Evolutionary conservation across 2,797 vertebrate genomes (phyloP).

Genomic region (Hylomyscus alleni): DNA sequence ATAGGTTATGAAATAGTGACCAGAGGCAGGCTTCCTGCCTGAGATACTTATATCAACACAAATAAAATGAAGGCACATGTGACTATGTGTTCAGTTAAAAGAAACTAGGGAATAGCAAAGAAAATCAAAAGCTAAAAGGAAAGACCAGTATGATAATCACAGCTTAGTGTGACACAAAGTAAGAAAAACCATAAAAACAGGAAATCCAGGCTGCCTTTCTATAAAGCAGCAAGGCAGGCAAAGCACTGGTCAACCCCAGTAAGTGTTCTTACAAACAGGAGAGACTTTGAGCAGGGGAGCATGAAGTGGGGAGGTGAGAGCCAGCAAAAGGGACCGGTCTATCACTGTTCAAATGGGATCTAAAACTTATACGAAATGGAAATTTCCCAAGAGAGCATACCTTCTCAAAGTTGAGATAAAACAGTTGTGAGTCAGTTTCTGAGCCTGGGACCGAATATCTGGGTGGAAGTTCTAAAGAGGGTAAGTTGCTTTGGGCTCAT

Average conservation of each 20-base stretch:
- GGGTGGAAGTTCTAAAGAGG: background rate
- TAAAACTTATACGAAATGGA: background rate
- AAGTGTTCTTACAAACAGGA: background rate
- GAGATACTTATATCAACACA: background rate
- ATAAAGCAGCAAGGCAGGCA: background rate
- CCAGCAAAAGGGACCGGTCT: background rate
- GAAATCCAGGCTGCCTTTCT: background rate
- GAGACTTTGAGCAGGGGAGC: background rate
- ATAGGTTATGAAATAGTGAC: background rate
- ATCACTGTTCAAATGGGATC: background rate
- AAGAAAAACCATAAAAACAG: background rate
- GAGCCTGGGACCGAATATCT: background rate
- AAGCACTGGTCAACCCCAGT: background rate
- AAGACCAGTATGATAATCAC: background rate
- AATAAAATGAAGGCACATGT: background rate
- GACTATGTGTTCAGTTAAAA: background rate
- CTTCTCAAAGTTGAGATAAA: background rate
- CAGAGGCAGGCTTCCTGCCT: background rate
- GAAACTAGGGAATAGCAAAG: constrained; percentile 5
- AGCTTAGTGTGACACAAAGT: background rate
- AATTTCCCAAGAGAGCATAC: background rate
- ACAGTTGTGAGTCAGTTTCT: background rate
- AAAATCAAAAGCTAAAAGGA: constrained; percentile 6
- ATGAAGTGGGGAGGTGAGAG: background rate
- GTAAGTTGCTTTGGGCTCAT: background rate